Evolutionary conservation across 1,140 invertebrate species (phyloP), one percentile per base, ranked within the genome.

Genomic region (Plectrocnemia conspersa): DNA sequence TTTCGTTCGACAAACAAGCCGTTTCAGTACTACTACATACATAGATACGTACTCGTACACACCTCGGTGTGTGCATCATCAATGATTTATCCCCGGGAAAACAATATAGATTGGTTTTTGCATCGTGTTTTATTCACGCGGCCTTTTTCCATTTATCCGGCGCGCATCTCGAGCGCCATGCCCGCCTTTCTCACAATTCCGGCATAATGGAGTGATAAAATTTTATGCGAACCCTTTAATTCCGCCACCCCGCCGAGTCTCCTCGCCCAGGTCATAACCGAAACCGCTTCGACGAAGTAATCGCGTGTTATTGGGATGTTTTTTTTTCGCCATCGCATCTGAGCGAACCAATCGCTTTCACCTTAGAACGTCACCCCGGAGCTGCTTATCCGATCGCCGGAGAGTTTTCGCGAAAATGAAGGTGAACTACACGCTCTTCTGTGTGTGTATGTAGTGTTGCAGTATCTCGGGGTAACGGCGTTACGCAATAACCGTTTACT

Each of bases 191-290:
- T 16, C 38, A 23, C 52, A 54, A 54, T 54, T 54, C 46, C 41
- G 11, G 40, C 27, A 54, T 54, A 45, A 54, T 54, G 40, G 40
- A 54, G 52, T 29, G 21, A 46, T 54, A 54, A 54, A 54, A 19
- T 54, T 54, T 54, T 54, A 54, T 54, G 40, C 36, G 25, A 45
- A 24, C 52, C 41, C 24, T 45, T 33, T 44, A 45, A 45, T 45
- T 54, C 27, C 41, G 32, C 40, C 23, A 22, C 27, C n/a, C 29
- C 16, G 15, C 41, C 18, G 16, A 19, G 10, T 16, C 25, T 13
- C 22, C 21, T 13, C 21, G 42, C 24, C 21, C 42, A 42, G 6
- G 13, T 27, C 22, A 15, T 32, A 46, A 11, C 16, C 24, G 24
- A 10, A 16, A 25, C 7, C 10, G 3, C 45, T 6, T 9, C 16